Evolutionary conservation across 2,113 vertebrate species (phyloP).

Genomic region (Pogonocichla stellata): DNA sequence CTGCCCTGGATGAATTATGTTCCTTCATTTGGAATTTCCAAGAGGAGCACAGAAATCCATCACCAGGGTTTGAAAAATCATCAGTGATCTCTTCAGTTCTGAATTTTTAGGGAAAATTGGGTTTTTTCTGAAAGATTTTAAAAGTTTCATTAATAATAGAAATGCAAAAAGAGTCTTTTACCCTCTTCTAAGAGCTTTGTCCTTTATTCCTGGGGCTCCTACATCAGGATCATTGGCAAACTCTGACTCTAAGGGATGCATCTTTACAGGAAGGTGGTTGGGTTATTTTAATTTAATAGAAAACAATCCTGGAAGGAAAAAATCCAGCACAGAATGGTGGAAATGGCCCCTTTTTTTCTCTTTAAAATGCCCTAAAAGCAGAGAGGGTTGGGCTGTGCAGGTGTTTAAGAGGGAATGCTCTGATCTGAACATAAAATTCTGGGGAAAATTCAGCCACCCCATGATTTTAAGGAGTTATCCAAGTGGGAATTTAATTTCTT

Average conservation of each 20-base stretch:
- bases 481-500: not conserved
- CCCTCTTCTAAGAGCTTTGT: not conserved
- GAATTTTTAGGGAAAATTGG: not conserved
- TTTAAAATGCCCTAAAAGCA: not conserved
- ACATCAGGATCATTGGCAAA: not conserved
- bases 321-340: not conserved
- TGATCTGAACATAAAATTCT: not conserved
- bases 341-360: not conserved
- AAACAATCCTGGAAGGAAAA: not conserved
- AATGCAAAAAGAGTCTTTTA: not conserved
- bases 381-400: not conserved
- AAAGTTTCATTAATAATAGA: not conserved
- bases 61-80: not conserved
- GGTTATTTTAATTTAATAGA: not conserved
- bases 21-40: not conserved
- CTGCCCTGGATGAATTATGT: not conserved
- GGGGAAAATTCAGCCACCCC: not conserved
- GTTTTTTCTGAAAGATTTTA: not conserved
- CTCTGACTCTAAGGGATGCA: not conserved
- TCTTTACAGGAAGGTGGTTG: not conserved
- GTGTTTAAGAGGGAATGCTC: not conserved
- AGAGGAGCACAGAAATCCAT: not conserved
- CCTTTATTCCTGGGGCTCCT: not conserved
- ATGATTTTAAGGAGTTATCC: fast-evolving
- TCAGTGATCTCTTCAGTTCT: not conserved